phyloP scores from a whole-genome alignment of 2,113 vertebrate species.

The Acrocephalus kingi region DNA sequence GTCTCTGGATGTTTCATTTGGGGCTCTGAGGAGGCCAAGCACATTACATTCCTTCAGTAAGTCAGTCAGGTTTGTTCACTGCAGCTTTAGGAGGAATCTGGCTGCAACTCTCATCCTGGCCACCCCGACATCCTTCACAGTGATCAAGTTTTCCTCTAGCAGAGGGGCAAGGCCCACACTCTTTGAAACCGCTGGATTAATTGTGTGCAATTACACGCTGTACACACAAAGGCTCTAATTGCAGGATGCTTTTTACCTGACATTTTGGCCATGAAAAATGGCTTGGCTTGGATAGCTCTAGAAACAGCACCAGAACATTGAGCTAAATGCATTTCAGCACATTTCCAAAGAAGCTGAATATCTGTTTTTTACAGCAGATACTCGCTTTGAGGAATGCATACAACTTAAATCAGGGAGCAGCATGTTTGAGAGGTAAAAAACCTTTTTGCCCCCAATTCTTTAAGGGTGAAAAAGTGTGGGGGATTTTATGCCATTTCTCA shows the following conservation, averaged over 20 bases:
- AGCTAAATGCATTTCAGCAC: background rate
- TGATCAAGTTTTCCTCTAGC: background rate
- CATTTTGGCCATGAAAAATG: background rate
- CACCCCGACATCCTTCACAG: fast-evolving
- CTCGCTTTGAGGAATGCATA: background rate
- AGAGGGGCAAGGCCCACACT: fast-evolving
- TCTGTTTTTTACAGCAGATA: background rate
- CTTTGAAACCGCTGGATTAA: background rate
- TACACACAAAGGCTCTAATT: background rate
- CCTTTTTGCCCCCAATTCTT: background rate
- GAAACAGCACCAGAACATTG: background rate
- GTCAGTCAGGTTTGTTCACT: background rate
- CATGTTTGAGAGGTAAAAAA: background rate
- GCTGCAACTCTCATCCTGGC: background rate
- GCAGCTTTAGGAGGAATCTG: background rate
- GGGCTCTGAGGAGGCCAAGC: background rate
- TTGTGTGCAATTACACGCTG: fast-evolving
- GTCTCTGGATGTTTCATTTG: background rate
- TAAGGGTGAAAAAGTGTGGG: background rate
- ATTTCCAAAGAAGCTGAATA: background rate
- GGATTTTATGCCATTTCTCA: background rate
- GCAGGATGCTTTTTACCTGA: background rate
- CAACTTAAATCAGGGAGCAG: background rate
- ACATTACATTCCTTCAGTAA: background rate
- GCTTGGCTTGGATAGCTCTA: background rate